These are phyloP conservation scores for Bambusicola thoracicus DNA, from an alignment of 2,113 vertebrate genomes.

Conservation along the genomic window DNA sequence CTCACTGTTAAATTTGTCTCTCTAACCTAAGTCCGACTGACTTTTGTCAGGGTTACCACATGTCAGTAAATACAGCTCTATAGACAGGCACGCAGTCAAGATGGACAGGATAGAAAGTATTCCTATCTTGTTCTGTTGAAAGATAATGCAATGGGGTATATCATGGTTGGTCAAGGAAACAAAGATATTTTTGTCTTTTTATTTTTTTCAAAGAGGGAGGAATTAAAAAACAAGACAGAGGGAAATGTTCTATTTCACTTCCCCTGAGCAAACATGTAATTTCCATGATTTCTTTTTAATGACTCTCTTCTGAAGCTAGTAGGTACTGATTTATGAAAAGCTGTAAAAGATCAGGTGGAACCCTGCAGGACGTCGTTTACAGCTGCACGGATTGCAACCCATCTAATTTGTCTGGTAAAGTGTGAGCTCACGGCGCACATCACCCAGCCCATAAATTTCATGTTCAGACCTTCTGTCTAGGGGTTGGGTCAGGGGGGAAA, in stretches of 20 bases:
- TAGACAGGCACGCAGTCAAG: not conserved
- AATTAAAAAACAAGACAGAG: conserved; percentile 40
- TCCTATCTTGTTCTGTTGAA: not conserved
- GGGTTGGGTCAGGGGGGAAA: conserved; percentile 69
- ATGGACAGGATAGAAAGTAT: not conserved
- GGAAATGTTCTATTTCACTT: conserved; percentile 75
- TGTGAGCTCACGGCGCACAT: conserved; percentile 86
- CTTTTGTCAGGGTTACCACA: not conserved
- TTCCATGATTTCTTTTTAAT: conserved; percentile 99
- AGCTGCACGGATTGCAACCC: conserved; percentile 88
- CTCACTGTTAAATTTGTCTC: conserved; percentile 9
- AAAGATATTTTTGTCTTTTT: not conserved
- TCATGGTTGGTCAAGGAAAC: not conserved
- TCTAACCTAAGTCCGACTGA: not conserved
- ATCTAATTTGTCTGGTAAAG: conserved; percentile 94
- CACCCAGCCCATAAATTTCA: conserved; percentile 81
- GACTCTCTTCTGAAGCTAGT: conserved; percentile 81
- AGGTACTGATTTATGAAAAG: conserved; percentile 93
- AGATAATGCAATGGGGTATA: not conserved
- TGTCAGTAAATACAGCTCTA: not conserved
- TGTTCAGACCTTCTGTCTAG: conserved; percentile 78
- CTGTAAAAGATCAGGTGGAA: conserved; percentile 85
- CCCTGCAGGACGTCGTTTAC: conserved; percentile 87
- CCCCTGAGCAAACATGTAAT: conserved; percentile 95
- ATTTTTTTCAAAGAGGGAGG: not conserved